Evolutionary conservation across 1,140 invertebrate genomes (phyloP).

Genomic region (Vollenhovia emeryi): DNA sequence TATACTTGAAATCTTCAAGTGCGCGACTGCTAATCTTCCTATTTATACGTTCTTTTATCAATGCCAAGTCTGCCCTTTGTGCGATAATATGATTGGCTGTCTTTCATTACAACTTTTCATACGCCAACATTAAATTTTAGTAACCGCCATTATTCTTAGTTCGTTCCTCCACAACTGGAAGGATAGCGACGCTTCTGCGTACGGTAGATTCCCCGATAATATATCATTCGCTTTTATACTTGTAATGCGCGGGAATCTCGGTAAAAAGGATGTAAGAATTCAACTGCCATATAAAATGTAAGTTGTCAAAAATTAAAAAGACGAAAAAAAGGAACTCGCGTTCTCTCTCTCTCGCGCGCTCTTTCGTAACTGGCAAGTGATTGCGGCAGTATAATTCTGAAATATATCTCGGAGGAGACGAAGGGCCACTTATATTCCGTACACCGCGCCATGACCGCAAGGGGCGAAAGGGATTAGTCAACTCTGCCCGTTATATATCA

Average conservation of each 20-base stretch:
- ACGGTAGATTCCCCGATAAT: constrained; percentile 1
- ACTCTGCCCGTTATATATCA: constrained; percentile 80
- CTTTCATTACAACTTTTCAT: constrained; percentile 3
- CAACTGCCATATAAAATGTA: constrained; percentile 39
- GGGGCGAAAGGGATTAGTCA: constrained; percentile 78
- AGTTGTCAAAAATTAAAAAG: constrained; percentile 22
- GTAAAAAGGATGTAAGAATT: constrained; percentile 29
- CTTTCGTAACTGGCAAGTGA: constrained; percentile 47
- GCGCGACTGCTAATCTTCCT: background rate
- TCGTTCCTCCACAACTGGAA: background rate
- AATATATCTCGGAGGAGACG: constrained; percentile 64
- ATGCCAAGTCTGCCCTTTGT: background rate
- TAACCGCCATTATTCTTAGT: constrained; percentile 20
- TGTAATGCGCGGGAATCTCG: constrained; percentile 34
- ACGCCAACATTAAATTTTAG: constrained; percentile 21
- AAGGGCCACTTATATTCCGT: constrained; percentile 63
- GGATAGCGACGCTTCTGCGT: background rate
- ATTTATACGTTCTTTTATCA: background rate
- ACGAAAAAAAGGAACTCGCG: background rate
- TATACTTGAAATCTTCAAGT: background rate
- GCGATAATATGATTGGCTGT: background rate
- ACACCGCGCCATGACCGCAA: constrained; percentile 52
- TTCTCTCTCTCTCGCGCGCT: too few relatives aligned
- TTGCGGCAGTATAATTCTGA: constrained; percentile 48
- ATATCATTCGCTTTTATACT: constrained; percentile 46